Conservation (phyloP, 2,888 invertebrate species). For the Syrphus vitripennis region DNA sequence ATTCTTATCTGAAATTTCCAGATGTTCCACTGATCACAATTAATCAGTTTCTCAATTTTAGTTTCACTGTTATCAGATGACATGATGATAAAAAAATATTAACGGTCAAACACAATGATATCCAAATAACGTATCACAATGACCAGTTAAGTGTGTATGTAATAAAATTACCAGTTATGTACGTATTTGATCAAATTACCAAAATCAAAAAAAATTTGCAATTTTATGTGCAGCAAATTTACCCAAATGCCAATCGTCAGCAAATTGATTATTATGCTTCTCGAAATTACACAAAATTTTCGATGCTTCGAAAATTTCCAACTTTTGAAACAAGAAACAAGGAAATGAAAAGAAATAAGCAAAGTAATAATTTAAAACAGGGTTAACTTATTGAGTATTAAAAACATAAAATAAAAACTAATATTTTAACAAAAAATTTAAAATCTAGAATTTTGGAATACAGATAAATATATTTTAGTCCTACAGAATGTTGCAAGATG, state of each 20-base stretch:
- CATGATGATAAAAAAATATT: neutral
- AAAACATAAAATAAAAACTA: too few relatives aligned
- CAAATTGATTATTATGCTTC: neutral
- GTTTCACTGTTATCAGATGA: neutral
- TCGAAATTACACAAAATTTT: neutral
- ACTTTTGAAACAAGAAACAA: too few relatives aligned
- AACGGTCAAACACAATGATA: neutral
- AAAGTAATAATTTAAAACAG: too few relatives aligned
- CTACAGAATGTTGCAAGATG: too few relatives aligned
- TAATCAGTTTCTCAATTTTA: conserved; percentile 21
- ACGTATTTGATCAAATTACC: neutral
- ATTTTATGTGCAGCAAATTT: neutral
- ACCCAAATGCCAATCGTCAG: neutral
- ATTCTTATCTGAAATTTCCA: too few relatives aligned
- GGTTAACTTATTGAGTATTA: too few relatives aligned
- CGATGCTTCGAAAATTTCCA: neutral
- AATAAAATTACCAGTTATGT: neutral
- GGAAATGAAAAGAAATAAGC: too few relatives aligned
- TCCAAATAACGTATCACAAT: neutral
- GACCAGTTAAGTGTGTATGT: neutral
- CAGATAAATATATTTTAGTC: too few relatives aligned
- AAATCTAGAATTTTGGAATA: too few relatives aligned
- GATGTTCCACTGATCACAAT: conserved; percentile 22
- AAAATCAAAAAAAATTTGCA: neutral
- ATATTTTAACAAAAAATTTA: too few relatives aligned